Evolutionary conservation across 2,888 invertebrate species (phyloP).

Genomic region (Chalcis sispes): DNA sequence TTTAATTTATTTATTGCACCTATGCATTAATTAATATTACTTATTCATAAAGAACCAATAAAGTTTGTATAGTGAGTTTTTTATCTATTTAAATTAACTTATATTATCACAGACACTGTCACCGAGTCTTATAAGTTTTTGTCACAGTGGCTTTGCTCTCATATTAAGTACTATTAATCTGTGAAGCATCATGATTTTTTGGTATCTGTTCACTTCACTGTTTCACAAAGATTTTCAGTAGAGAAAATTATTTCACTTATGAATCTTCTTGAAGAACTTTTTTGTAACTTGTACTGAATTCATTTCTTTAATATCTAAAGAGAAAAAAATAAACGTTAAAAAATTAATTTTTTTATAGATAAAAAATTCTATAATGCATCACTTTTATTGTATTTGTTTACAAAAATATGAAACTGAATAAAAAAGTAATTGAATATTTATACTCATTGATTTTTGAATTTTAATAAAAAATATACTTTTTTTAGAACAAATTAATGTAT

Average conservation of each 20-base stretch:
- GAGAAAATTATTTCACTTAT: constrained; percentile 23
- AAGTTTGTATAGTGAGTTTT: constrained; percentile 16
- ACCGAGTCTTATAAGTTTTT: constrained; percentile 35
- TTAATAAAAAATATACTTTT: neutral
- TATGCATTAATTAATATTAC: constrained; percentile 22
- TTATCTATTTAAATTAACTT: constrained; percentile 32
- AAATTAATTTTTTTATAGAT: constrained; percentile 23
- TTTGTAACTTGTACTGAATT: constrained; percentile 18
- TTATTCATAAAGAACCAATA: constrained; percentile 12
- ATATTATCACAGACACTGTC: constrained; percentile 55
- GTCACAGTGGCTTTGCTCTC: constrained; percentile 64
- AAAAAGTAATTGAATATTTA: neutral
- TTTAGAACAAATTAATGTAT: constrained; percentile 10
- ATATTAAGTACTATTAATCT: constrained; percentile 63
- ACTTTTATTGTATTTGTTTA: constrained; percentile 34
- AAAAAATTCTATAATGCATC: constrained; percentile 24
- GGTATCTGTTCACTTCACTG: constrained; percentile 32
- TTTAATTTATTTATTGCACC: constrained; percentile 22
- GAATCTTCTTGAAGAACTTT: constrained; percentile 27
- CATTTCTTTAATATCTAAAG: constrained; percentile 43
- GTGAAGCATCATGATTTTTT: constrained; percentile 60
- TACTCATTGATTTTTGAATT: neutral
- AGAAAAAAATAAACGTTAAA: constrained; percentile 42
- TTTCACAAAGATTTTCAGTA: neutral
- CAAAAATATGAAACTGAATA: neutral